These are phyloP conservation scores for Drosophila yakuba DNA, from an alignment of 1,140 invertebrate genomes.

Conservation along the genomic window DNA sequence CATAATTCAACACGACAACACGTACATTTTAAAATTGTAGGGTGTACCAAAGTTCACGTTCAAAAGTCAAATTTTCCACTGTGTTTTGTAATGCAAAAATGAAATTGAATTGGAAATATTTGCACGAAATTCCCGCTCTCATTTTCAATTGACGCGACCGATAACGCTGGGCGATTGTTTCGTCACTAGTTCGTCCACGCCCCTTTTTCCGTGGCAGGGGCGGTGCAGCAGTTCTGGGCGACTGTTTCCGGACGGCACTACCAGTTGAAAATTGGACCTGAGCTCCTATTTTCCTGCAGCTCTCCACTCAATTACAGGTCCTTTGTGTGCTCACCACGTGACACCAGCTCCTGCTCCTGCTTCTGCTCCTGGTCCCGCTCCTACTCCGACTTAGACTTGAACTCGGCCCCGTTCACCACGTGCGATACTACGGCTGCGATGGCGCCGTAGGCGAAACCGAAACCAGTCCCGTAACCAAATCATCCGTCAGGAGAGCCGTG, in stretches of 20 bases:
- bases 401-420: slow-evolving; percentile 6
- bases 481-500: slow-evolving; percentile 55
- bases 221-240: neutral
- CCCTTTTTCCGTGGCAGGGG: neutral
- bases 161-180: slow-evolving; percentile 52
- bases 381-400: slow-evolving; percentile 3
- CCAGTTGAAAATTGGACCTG: slow-evolving; percentile 44
- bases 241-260: neutral
- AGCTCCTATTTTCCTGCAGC: slow-evolving; percentile 48
- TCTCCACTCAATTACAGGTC: slow-evolving; percentile 76
- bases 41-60: neutral
- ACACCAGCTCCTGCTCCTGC: too few species aligned
- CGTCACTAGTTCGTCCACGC: slow-evolving; percentile 32
- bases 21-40: neutral
- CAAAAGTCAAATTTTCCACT: neutral
- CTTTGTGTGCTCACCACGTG: slow-evolving; percentile 54
- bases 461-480: slow-evolving; percentile 71
- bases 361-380: neutral
- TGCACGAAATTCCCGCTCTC: slow-evolving; percentile 75
- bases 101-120: slow-evolving; percentile 79
- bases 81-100: slow-evolving; percentile 57
- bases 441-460: slow-evolving; percentile 54
- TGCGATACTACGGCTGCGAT: slow-evolving; percentile 9
- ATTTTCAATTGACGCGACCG: slow-evolving; percentile 70
- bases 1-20: too few species aligned